A percentile compares a stretch with the other conserved stretches of the same genome.
phyloP scores from a whole-genome alignment of 2,797 vertebrate genomes.

The Sciaenops ocellatus region DNA sequence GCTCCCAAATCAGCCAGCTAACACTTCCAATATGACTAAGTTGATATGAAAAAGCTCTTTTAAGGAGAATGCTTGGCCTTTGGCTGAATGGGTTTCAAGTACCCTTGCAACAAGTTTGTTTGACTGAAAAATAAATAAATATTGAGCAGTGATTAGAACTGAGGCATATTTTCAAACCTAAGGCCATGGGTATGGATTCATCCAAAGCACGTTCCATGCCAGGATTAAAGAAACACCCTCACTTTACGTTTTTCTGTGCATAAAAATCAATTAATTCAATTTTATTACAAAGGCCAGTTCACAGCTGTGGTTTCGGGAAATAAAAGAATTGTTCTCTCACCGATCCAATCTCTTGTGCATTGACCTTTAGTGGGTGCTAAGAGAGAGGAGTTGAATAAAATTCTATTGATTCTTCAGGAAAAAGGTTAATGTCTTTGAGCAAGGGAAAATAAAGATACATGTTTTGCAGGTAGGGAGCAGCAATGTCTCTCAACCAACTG shows the following conservation, averaged over 20 bases:
- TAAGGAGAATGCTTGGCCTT: constrained; percentile 53
- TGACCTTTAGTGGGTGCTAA: constrained; percentile 76
- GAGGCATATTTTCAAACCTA: constrained; percentile 46
- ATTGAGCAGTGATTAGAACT: constrained; percentile 43
- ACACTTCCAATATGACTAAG: neutral
- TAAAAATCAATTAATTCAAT: constrained; percentile 60
- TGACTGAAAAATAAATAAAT: constrained; percentile 31
- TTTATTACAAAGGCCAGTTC: constrained; percentile 60
- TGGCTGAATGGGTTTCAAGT: constrained; percentile 55
- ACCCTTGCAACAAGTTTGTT: constrained; percentile 62
- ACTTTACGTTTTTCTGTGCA: constrained; percentile 24
- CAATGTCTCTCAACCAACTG: constrained; percentile 12
- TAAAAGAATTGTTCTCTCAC: constrained; percentile 62
- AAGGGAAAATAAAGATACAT: constrained; percentile 45
- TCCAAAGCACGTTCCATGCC: constrained; percentile 33
- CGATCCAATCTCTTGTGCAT: constrained; percentile 70
- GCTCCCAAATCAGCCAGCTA: no score
- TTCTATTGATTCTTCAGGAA: constrained; percentile 64
- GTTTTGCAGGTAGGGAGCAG: constrained; percentile 27
- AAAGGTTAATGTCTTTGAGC: constrained; percentile 72
- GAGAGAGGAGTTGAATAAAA: constrained; percentile 70
- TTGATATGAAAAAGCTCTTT: constrained; percentile 43
- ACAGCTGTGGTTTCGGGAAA: constrained; percentile 36
- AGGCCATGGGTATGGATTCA: constrained; percentile 48
- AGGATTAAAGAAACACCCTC: constrained; percentile 34